Evolutionary conservation across 2,113 vertebrate species (phyloP).

Genomic region (Montifringilla adamsi): DNA sequence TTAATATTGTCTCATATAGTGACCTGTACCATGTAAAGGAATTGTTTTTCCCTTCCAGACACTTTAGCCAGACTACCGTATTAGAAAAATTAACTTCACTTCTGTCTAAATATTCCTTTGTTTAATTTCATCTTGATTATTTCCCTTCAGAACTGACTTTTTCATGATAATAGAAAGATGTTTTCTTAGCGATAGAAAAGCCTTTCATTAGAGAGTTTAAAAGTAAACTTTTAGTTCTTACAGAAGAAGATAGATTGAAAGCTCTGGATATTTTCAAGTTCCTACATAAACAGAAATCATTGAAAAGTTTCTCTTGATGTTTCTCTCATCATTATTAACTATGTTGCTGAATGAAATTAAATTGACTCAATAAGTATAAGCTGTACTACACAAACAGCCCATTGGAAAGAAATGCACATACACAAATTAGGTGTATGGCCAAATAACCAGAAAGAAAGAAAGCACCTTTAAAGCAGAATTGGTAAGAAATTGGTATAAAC

Average conservation of each 20-base stretch:
- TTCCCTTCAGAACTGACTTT: background rate
- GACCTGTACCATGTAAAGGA: background rate
- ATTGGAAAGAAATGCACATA: background rate
- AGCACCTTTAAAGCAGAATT: background rate
- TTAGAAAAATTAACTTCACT: background rate
- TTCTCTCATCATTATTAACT: background rate
- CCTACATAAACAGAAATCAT: background rate
- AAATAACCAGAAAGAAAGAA: background rate
- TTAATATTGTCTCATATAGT: background rate
- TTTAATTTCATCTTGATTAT: background rate
- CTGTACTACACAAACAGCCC: background rate
- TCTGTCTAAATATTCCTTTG: background rate
- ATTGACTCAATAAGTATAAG: background rate
- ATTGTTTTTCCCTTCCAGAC: background rate
- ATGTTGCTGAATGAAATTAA: background rate
- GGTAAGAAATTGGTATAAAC: background rate
- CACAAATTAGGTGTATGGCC: background rate
- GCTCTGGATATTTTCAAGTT: background rate
- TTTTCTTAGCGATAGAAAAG: background rate
- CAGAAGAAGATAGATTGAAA: background rate
- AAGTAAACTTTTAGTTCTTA: background rate
- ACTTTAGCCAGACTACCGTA: background rate
- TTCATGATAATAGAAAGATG: background rate
- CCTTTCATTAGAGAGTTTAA: background rate
- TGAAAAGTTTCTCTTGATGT: background rate